Conservation (phyloP, 1,140 invertebrate species). For the Rhysida immarginata region DNA sequence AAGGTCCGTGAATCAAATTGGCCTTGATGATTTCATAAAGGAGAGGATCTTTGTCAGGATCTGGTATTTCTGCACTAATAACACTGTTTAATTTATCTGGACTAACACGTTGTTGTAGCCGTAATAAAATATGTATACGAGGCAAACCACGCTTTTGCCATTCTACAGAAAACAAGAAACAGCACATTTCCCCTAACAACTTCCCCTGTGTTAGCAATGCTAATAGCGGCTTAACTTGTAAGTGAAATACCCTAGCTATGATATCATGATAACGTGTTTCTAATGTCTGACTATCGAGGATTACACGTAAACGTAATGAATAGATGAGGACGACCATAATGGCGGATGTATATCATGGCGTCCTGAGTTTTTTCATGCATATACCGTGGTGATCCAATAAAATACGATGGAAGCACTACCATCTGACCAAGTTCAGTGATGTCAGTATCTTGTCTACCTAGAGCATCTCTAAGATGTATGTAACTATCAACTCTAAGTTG, state of each 20-base stretch:
- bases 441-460: background rate
- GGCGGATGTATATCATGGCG: background rate
- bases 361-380: background rate
- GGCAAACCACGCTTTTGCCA: slow-evolving; percentile 33
- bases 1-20: slow-evolving; percentile 39
- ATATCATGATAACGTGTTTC: background rate
- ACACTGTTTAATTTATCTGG: background rate
- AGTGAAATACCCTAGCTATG: background rate
- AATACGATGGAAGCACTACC: background rate
- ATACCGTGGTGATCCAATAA: background rate
- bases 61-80: too few species aligned
- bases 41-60: slow-evolving; percentile 14
- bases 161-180: slow-evolving; percentile 23
- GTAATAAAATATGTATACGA: slow-evolving; percentile 29
- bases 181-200: slow-evolving; percentile 14
- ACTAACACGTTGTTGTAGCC: slow-evolving; percentile 1
- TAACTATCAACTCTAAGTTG: background rate
- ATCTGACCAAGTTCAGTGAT: background rate
- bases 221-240: slow-evolving; percentile 1
- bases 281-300: background rate
- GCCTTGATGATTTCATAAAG: slow-evolving; percentile 14
- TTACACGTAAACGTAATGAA: background rate
- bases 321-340: background rate
- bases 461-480: background rate
- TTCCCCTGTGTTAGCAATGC: slow-evolving; percentile 1